Percentiles rank a stretch among this genome's conserved stretches.
Conservation (phyloP, 2,113 vertebrate species). For the Thymallus thymallus region DNA sequence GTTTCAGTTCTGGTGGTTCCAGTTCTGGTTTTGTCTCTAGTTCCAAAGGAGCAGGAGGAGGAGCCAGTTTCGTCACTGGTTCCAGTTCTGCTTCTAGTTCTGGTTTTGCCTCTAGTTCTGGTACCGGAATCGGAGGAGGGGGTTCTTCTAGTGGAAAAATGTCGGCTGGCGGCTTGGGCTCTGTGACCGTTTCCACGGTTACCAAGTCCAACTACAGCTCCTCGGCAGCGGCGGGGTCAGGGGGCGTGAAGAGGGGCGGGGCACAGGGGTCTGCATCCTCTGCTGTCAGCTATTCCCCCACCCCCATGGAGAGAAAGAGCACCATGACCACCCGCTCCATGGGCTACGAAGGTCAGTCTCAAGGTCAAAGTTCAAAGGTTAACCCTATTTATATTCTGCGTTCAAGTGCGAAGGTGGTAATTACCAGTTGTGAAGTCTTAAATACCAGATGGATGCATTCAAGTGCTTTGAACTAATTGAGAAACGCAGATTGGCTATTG, state of each 20-base stretch:
- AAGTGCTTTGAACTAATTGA: no score
- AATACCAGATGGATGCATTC: no score
- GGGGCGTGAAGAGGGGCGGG: conserved; percentile 64
- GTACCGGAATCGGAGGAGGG: conserved; percentile 15
- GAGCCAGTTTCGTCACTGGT: no score
- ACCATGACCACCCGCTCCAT: conserved; percentile 63
- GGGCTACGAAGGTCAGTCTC: conserved; percentile 80
- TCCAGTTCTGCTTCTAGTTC: conserved; percentile 6
- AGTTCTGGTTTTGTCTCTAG: neutral
- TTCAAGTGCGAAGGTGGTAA: no score
- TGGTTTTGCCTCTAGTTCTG: conserved; percentile 16
- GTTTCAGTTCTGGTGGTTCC: neutral
- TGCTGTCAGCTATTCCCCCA: conserved; percentile 71
- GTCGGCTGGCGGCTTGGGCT: conserved; percentile 23
- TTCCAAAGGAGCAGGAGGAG: conserved; percentile 58
- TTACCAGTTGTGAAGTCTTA: no score
- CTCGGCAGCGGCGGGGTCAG: conserved; percentile 54
- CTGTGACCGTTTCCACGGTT: conserved; percentile 49
- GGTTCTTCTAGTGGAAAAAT: conserved; percentile 13
- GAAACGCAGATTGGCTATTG: no score
- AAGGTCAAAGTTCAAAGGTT: neutral
- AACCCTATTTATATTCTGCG: neutral
- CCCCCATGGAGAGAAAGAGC: conserved; percentile 79
- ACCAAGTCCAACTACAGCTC: conserved; percentile 66
- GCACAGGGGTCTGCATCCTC: conserved; percentile 67